Percentiles rank a stretch among this genome's conserved stretches.
phyloP scores from a whole-genome alignment of 2,797 vertebrate genomes.

The Clarias pachynema region DNA sequence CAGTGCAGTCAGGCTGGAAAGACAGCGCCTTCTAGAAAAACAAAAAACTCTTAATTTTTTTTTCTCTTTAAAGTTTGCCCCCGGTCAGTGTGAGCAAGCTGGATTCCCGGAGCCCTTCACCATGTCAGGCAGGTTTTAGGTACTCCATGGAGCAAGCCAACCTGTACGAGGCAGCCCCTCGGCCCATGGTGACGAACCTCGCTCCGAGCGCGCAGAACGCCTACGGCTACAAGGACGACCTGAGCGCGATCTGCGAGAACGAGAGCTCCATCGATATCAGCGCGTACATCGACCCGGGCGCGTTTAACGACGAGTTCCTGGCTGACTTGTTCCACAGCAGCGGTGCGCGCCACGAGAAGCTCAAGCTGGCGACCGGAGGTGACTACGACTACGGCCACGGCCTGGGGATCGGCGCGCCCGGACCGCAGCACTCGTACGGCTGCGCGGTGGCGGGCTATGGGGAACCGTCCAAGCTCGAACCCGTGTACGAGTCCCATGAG shows the following conservation, averaged over 20 bases:
- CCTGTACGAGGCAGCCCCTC: constrained; percentile 94
- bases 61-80: constrained; percentile 6
- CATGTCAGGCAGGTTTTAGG: constrained; percentile 87
- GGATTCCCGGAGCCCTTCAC: constrained; percentile 88
- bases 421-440: constrained; percentile 73
- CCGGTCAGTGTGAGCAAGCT: constrained; percentile 69
- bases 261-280: constrained; percentile 98
- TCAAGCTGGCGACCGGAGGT: constrained; percentile 74
- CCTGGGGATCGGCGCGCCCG: constrained; percentile 54
- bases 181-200: constrained; percentile 84
- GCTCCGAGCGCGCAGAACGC: constrained; percentile 70
- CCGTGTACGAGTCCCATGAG: constrained; percentile 80
- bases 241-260: constrained; percentile 92
- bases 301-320: constrained; percentile 98
- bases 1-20: not conserved
- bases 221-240: constrained; percentile 83
- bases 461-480: constrained; percentile 86
- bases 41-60: not conserved
- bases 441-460: constrained; percentile 76
- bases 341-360: constrained; percentile 82
- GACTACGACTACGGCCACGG: constrained; percentile 80
- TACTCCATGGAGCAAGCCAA: constrained; percentile 93
- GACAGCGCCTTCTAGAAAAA: not conserved
- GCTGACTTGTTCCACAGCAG: constrained; percentile 95
- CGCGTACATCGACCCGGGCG: constrained; percentile 94